Conservation (phyloP, 2,113 vertebrate species). For the Lampris incognitus region DNA sequence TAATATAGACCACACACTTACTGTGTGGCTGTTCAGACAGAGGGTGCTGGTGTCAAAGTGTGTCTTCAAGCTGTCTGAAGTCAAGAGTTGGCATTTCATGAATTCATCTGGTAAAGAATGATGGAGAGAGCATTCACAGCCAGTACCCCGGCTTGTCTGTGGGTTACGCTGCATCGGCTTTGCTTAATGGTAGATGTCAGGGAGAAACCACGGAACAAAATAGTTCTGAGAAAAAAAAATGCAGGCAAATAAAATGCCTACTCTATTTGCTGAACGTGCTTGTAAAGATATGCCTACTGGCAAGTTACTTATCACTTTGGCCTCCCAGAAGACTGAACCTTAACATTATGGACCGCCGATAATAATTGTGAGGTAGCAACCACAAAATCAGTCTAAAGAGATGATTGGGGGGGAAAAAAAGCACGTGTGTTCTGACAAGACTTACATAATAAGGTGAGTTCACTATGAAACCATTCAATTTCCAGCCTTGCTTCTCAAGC, state of each 20-base stretch:
- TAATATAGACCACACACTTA: no score
- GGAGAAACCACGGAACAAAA: conserved; percentile 63
- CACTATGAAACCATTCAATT: neutral
- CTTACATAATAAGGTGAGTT: no score
- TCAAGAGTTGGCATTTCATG: conserved; percentile 15
- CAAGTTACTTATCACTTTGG: conserved; percentile 14
- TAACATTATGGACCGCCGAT: conserved; percentile 57
- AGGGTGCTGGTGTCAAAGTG: conserved; percentile 10
- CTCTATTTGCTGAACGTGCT: conserved; percentile 63
- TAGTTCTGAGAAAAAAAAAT: conserved; percentile 70
- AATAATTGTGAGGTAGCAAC: conserved; percentile 52
- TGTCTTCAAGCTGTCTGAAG: conserved; percentile 33
- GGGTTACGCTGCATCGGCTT: conserved; percentile 75
- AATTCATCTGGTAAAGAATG: conserved; percentile 61
- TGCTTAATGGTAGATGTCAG: conserved; percentile 73
- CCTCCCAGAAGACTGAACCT: conserved; percentile 53
- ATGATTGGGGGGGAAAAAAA: neutral
- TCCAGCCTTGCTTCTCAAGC: neutral
- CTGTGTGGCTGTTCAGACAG: no score
- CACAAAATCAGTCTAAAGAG: conserved; percentile 10
- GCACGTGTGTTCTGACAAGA: no score
- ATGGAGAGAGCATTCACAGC: conserved; percentile 46
- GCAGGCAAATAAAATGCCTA: conserved; percentile 80
- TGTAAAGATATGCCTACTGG: conserved; percentile 76
- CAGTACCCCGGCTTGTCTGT: conserved; percentile 60